Base-by-base conservation (phyloP, 2,797 vertebrate genomes). In the Spondyliosoma cantharus region DNA sequence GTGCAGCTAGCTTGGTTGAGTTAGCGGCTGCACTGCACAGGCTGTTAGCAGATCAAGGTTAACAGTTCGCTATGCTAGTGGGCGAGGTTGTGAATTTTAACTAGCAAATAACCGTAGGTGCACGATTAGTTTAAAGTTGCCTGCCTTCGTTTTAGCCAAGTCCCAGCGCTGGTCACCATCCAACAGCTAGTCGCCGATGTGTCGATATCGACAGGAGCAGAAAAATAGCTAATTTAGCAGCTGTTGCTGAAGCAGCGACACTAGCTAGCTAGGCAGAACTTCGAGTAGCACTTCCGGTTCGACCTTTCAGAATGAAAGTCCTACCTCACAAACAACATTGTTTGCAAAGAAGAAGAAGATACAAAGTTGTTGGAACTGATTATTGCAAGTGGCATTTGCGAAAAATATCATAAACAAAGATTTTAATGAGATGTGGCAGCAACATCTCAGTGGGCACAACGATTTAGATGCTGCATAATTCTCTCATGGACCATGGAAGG, bases 231-330 rank as follows among this genome's bases (percentile, higher is more conserved):
- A 48, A 19, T 53, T 19, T 24, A 16, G 52, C 29, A 54, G 65
- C 32, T 24, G 49, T 25, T 56, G 50, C 29, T 60, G 20, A 57
- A 61, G 71, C 29, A 73, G 77, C 37, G 60, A 59, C 57, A 49
- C 63, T 56, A 25, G 20, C 37, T 62, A 64, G 64, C 70, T 50
- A 29, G 29, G 25, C 49, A 45, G n/a, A 72, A 24, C 4, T 46
- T 37, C 16, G 2, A 52, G 1, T 3, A 27, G 2, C 16, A 84
- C 76, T 49, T 89, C 90, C 89, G 84, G 78, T 67, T 67, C 0
- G n/a, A 25, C 20, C 15, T 86, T 86, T 87, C 83, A 85, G 64
- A 83, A 60, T 83, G 14, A 74, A 85, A 56, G 15, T 6, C 0
- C 4, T 0, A 20, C 3, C 8, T 53, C 3, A 67, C 15, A n/a